phyloP scores from a whole-genome alignment of 1,140 invertebrate genomes.

The Homarus americanus region DNA sequence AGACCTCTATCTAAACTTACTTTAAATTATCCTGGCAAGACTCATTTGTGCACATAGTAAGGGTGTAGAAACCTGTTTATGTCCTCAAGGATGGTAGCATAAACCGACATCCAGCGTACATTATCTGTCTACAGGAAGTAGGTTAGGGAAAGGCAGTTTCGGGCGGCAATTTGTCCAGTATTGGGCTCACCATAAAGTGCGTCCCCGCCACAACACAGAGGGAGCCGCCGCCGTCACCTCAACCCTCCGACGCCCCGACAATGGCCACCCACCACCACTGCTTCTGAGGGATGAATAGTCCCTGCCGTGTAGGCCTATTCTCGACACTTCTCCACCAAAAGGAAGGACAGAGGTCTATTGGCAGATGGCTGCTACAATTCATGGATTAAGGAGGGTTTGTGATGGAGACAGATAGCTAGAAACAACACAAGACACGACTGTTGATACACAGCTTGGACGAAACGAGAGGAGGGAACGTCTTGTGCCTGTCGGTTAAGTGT shows the following conservation, averaged over 20 bases:
- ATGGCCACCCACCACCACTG: slow-evolving; percentile 32
- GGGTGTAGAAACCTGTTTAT: background rate
- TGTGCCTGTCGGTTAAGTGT: too few relatives aligned
- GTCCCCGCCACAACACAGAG: slow-evolving; percentile 27
- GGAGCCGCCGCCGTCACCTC: slow-evolving; percentile 1
- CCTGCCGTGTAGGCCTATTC: slow-evolving; percentile 10
- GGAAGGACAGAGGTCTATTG: slow-evolving; percentile 38
- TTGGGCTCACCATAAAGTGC: slow-evolving; percentile 28
- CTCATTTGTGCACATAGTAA: background rate
- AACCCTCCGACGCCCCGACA: slow-evolving; percentile 23
- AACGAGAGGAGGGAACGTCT: background rate
- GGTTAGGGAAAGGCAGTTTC: background rate
- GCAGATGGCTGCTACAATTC: slow-evolving; percentile 19
- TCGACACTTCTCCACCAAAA: slow-evolving; percentile 15
- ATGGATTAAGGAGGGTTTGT: slow-evolving; percentile 34
- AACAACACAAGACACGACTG: slow-evolving; percentile 1
- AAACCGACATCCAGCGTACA: background rate
- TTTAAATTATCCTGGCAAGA: background rate
- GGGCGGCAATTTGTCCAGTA: slow-evolving; percentile 35
- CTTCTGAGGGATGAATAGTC: slow-evolving; percentile 27
- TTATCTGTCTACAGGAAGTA: background rate
- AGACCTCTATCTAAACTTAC: too few relatives aligned
- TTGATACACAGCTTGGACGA: background rate
- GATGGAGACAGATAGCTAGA: background rate
- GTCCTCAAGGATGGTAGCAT: background rate